Base-by-base conservation (phyloP, 1,140 invertebrate species). In the Campoletis sonorensis region DNA sequence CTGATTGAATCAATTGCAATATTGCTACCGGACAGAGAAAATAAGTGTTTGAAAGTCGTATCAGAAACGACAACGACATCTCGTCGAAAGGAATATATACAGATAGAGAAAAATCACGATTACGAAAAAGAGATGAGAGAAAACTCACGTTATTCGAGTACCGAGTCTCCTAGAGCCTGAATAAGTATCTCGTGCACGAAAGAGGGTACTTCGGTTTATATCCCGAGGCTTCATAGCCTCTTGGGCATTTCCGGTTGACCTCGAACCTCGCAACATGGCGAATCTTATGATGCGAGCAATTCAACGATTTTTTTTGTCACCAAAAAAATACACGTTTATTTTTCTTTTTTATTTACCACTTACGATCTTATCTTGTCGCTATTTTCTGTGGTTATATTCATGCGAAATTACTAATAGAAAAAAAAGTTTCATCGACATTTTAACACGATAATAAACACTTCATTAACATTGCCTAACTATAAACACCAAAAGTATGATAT, bases 151-250 rank as follows among this genome's bases (percentile, higher is more conserved):
- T 72, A 67, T 67, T 45, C 37, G 79, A 58, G 68, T 64, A 71
- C 67, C 67, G 79, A 58, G 37, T 72, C 51, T 21, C 27, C 68
- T 68, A 40, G 79, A 61, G 61, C 30, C 23, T 16, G 79, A 67
- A 78, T 58, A 78, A 78, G 76, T 64, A 78, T 78, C 76, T 67
- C 76, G 76, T 78, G 58, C 51, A 37, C 76, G 76, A 45, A 78
- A 78, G 58, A 78, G 76, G 76, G 33, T 78, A 78, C 76, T 78
- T 77, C 73, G 73, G 27, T 77, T 78, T 78, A 64, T 78, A 67
- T 61, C 76, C 76, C 11, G 76, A 64, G 76, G 58, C 37, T 33
- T 78, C 61, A 67, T 67, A 45, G 30, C 51, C 76, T 40, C 76
- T 13, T 30, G 76, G 21, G 54, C 33, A 78, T 78, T 78, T 78